Base-by-base conservation (phyloP, 92 coral and sea anemone species). In the Zoanthus solanderi region DNA sequence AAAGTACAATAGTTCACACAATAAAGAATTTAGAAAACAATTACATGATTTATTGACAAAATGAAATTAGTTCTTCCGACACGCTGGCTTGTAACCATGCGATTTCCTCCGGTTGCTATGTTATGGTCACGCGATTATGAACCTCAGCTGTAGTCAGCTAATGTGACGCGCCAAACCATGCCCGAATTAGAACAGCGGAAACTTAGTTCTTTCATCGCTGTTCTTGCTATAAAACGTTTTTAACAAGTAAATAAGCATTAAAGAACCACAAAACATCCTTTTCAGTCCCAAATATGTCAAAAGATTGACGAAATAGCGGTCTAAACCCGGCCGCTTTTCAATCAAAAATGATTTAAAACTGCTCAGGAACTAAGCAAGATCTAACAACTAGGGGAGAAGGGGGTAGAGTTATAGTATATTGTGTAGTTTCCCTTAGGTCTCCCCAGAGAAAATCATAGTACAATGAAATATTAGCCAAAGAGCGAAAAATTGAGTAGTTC, bases 41-140 rank as follows among this genome's bases (percentile, higher is more conserved):
- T 37, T 37, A 37, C 4, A 37, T 37, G 4, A 37, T 37, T 37
- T 37, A 23, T 23, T 23, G 23, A 23, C 23, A 23, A 23, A 23
- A 23, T 23, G 23, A 23, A 23, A 23, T 23, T 23, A 23, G 0
- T 23, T 23, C 23, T 23, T 23, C 23, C 56, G 10, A 60, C 67
- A 65, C 32, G 31, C 32, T 65, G 71, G 71, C 71, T n/a, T 65
- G 71, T 65, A 14, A 65, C 71, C 71, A 65, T 65, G 71, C 9
- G 71, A 65, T 65, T 65, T 65, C 71, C 71, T 65, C 71, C 71
- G 71, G 32, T 65, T 65, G 71, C 71, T 65, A 65, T 65, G 71
- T 65, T n/a, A 65, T n/a, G 71, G 71, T 65, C 71, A 65, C 31
- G 71, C 15, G 71, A 65, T 65, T 30, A 65, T 30, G 63, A 56